Evolutionary conservation across 2,113 vertebrate species (phyloP), one percentile per base, ranked within the genome.

Genomic region (Nyctibius bracteatus): DNA sequence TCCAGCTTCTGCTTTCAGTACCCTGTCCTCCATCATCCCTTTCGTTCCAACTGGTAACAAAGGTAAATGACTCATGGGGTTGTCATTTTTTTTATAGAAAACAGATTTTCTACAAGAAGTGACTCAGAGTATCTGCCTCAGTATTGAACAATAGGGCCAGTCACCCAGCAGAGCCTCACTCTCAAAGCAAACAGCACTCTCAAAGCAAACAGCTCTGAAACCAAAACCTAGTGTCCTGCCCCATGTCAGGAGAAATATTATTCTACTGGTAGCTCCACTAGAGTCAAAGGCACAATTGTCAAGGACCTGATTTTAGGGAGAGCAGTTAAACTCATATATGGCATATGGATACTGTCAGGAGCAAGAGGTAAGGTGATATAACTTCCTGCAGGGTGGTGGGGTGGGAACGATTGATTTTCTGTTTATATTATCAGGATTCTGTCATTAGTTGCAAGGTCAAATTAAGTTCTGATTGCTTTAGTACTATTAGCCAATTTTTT

Each of bases 11-110:
- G 46, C 67, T 92, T 72, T 68, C 58, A 35, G 54, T 72, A 31
- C 54, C 79, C 79, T 81, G 46, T 27, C 68, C 79, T 84, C 74
- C 68, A 75, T 39, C 63, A n/a, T 4, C 55, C 59, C 80, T 59
- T 61, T 68, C 33, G 55, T 94, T 94, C 83, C 70, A 81, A 46
- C 28, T 91, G 92, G 83, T 92, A 39, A 72, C 87, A 68, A 92
- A 88, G 92, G 95, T 92, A 77, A 62, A 85, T 91, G 86, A 88
- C 52, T 88, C 87, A 81, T 31, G 46, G 22, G 27, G 39, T 39
- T 81, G 70, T 72, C 59, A 88, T 80, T 55, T 78, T 65, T 65
- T 74, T 92, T 85, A 91, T 59, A 73, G 65, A 68, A 92, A 85
- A 43, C 83, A 92, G 90, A 96, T 85, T 92, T 88, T 72, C 70